Evolutionary conservation across 1,140 invertebrate genomes (phyloP), one percentile per base, ranked within the genome.

Genomic region (Drosophila ogumai): DNA sequence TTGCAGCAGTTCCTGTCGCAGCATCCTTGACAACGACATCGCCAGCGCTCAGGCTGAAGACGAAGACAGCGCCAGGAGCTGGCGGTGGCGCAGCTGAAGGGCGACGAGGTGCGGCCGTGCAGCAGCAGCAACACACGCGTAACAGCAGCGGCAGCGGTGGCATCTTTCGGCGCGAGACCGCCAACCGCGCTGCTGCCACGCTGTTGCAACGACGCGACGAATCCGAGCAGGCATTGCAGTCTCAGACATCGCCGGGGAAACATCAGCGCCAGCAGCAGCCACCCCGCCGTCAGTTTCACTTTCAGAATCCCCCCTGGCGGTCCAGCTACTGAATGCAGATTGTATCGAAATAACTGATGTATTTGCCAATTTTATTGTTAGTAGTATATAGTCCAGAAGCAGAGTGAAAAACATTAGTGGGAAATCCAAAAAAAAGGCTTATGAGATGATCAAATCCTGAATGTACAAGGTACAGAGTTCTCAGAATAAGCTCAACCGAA

Each of bases 251-350:
- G 78, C 34, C 47, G 28, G 38, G 25, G 6, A 28, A 28, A 28
- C 44, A 46, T 12, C 43, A 19, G 10, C 25, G 25, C 6, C 25
- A 28, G 25, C 25, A 28, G 25, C 25, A 28, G 31, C 38, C 43
- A 8, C 71, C 59, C 47, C 65, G 60, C n/a, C 75, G 81, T 22
- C 64, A 76, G 17, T 68, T 67, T 22, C 47, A 65, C 12, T 65
- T 43, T 19, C 28, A 22, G 3, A 22, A 50, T 6, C 58, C 55
- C 25, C 49, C 41, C 34, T 85, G 82, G 78, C 64, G 78, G 19
- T 57, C 61, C 66, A 68, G 50, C 34, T 73, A 80, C 38, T 80
- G 6, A 75, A 32, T 43, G 15, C 41, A 56, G 22, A 44, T 41
- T 43, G 28, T 32, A 17, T 12, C 15, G 19, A n/a, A 43, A 22